A percentile compares a stretch with the other conserved stretches of the same genome.
phyloP scores from a whole-genome alignment of 2,888 invertebrate species.

The Drosophila tanythrix region DNA sequence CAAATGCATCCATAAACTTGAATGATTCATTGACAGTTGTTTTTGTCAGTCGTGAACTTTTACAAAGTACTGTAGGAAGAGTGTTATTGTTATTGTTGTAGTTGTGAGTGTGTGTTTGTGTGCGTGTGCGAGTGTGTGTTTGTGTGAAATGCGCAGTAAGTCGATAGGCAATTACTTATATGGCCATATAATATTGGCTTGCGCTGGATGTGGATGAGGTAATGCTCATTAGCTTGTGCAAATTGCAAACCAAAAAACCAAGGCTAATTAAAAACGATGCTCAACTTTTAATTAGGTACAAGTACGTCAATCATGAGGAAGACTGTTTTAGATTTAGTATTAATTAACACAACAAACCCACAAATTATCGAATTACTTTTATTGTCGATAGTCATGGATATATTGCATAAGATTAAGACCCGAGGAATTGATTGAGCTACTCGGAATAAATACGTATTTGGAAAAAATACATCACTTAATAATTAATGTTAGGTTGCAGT shows the following conservation, averaged over 20 bases:
- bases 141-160: conserved; percentile 63
- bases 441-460: neutral
- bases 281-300: conserved; percentile 18
- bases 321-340: neutral
- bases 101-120: conserved; percentile 2
- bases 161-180: conserved; percentile 29
- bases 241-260: conserved; percentile 16
- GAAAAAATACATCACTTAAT: neutral
- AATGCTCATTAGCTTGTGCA: conserved; percentile 59
- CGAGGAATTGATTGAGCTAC: neutral
- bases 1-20: conserved; percentile 47
- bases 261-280: conserved; percentile 40
- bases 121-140: neutral
- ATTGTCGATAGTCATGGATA: neutral
- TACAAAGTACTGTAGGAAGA: conserved; percentile 59
- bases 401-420: neutral
- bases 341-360: neutral
- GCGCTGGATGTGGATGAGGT: conserved; percentile 61
- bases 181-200: conserved; percentile 40
- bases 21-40: conserved; percentile 67
- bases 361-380: neutral
- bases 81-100: conserved; percentile 27
- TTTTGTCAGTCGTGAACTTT: conserved; percentile 41
- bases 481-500: neutral
- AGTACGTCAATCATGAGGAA: conserved; percentile 17